Percentiles rank a stretch among this genome's conserved stretches.
phyloP scores from a whole-genome alignment of 23 tunicate species.

The Trididemnum clinides region DNA sequence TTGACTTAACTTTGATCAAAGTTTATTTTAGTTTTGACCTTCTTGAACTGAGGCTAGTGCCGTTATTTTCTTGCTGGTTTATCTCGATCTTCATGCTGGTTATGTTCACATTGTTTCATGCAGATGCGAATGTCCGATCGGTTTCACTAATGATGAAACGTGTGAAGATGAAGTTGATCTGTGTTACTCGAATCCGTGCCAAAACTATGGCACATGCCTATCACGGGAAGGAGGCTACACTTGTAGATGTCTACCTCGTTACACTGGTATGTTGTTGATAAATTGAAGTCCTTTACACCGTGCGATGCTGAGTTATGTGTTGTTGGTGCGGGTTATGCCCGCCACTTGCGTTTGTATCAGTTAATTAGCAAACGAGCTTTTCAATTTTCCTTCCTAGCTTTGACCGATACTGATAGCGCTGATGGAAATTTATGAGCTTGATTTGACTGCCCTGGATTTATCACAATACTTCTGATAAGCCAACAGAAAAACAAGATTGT shows the following conservation, averaged over 20 bases:
- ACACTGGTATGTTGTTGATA: constrained; percentile 43
- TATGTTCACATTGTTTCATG: not conserved
- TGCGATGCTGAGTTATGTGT: not conserved
- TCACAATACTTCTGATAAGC: no score
- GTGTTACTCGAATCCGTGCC: constrained; percentile 73
- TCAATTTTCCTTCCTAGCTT: no score
- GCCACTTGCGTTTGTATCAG: not conserved
- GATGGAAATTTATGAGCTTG: no score
- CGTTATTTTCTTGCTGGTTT: no score
- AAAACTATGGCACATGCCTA: constrained; percentile 58
- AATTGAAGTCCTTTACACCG: not conserved
- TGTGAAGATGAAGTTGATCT: constrained; percentile 84
- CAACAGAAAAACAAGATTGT: no score
- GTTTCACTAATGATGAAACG: constrained; percentile 75
- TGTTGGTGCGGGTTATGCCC: not conserved
- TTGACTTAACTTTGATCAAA: no score
- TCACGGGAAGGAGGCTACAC: constrained; percentile 78
- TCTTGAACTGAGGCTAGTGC: no score
- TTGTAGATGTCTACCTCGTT: constrained; percentile 44
- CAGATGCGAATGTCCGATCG: constrained; percentile 91
- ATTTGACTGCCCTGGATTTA: no score
- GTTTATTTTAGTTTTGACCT: no score
- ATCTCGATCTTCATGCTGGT: no score
- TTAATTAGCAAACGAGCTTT: no score
- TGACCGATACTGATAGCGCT: no score